These are phyloP conservation scores for Oryzias woworae DNA, from an alignment of 2,113 vertebrate species.

Conservation along the genomic window DNA sequence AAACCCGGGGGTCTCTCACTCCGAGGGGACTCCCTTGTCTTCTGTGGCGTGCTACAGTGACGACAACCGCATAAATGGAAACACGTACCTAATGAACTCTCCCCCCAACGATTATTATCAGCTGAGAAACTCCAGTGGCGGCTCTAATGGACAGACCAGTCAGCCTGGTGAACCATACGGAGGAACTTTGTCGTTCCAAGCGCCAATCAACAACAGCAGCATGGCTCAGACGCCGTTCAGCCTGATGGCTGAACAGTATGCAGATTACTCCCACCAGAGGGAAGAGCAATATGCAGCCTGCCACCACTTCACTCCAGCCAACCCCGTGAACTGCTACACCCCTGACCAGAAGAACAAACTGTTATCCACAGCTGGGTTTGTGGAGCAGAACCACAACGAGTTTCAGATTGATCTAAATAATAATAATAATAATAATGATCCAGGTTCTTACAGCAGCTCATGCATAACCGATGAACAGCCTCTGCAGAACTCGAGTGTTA, in stretches of 20 bases:
- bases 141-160: constrained; percentile 69
- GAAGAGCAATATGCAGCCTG: constrained; percentile 75
- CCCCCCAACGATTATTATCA: constrained; percentile 91
- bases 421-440: constrained; percentile 83
- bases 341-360: constrained; percentile 81
- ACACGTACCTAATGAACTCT: constrained; percentile 86
- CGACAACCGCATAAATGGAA: constrained; percentile 85
- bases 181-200: constrained; percentile 78
- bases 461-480: constrained; percentile 80
- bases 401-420: constrained; percentile 95
- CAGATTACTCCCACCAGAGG: constrained; percentile 66
- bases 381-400: constrained; percentile 84
- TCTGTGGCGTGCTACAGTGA: constrained; percentile 91
- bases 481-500: constrained; percentile 75
- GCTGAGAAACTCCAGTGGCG: constrained; percentile 83
- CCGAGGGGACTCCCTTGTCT: constrained; percentile 84
- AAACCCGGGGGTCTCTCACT: constrained; percentile 58
- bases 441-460: constrained; percentile 83
- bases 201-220: constrained; percentile 81
- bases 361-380: constrained; percentile 79
- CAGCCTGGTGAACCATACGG: constrained; percentile 78
- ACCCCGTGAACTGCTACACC: constrained; percentile 83
- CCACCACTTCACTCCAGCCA: constrained; percentile 76
- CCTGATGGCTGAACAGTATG: constrained; percentile 86
- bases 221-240: constrained; percentile 85